A percentile compares a stretch with the other conserved stretches of the same genome.
These are phyloP conservation scores for Eubucco bourcierii DNA, from an alignment of 2,113 vertebrate species.

Conservation along the genomic window DNA sequence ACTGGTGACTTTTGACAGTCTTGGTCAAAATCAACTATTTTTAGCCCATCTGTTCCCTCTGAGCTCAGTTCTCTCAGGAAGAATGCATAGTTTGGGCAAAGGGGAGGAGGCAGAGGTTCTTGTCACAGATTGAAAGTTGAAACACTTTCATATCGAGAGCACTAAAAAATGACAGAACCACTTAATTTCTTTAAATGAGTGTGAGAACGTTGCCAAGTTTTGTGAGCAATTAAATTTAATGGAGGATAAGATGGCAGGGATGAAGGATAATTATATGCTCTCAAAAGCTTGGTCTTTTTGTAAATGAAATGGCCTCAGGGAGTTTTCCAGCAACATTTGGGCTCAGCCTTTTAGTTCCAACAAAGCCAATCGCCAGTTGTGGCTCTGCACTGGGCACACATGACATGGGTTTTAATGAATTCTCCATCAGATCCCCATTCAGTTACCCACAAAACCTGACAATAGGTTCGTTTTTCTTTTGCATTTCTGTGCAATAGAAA, in stretches of 20 bases:
- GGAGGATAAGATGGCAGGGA: slow-evolving; percentile 49
- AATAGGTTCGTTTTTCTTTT: background rate
- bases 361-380: background rate
- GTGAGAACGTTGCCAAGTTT: slow-evolving; percentile 53
- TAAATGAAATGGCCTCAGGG: slow-evolving; percentile 66
- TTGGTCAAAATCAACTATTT: slow-evolving; percentile 63
- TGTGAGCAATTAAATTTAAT: slow-evolving; percentile 65
- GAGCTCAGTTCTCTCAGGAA: slow-evolving; percentile 45
- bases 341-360: slow-evolving; percentile 26
- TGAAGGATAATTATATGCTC: slow-evolving; percentile 66
- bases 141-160: slow-evolving; percentile 57
- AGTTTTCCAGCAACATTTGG: slow-evolving; percentile 58
- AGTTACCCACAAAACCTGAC: background rate
- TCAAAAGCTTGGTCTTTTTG: slow-evolving; percentile 56
- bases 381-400: background rate
- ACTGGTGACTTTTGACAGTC: slow-evolving; percentile 33
- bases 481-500: background rate
- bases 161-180: slow-evolving; percentile 59
- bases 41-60: slow-evolving; percentile 46
- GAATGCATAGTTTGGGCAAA: slow-evolving; percentile 40
- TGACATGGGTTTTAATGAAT: slow-evolving; percentile 26
- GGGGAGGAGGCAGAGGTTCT: slow-evolving; percentile 25
- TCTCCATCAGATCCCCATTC: background rate
- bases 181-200: slow-evolving; percentile 68
- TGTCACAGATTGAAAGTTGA: slow-evolving; percentile 34